Evolutionary conservation across 2,888 invertebrate genomes (phyloP), one percentile per base, ranked within the genome.

Genomic region (Pammene fasciana): DNA sequence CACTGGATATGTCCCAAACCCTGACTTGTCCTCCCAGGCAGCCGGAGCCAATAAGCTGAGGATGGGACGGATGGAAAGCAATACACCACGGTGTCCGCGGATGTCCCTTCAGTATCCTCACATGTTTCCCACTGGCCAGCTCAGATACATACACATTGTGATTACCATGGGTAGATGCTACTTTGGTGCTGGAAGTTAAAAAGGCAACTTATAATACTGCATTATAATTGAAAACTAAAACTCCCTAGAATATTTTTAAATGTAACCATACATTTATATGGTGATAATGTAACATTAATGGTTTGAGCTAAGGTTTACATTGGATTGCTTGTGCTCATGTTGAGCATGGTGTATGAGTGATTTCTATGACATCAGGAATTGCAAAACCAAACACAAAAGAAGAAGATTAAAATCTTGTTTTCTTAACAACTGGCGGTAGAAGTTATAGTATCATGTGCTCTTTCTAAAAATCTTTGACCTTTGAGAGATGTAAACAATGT

Each of bases 71-170:
- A 89, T 97, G 97, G 86, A 97, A 98, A 52, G 97, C 96, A 62
- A 97, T 95, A 80, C 97, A 97, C 98, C 98, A 98, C 0, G 97
- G 97, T 13, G 97, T 97, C 45, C 97, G 93, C 1, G 97, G 97
- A 87, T 98, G 97, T 0, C 97, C 97, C 46, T 94, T 94, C 65
- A 97, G 86, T 48, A 96, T 96, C 76, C 95, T 94, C 34, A 96
- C 94, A 81, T 96, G 96, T 82, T 95, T 96, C 0, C 97, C 97
- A 77, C 94, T 96, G 18, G 94, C 94, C 50, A 97, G 86, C 81
- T 97, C 96, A 14, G 96, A 96, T 38, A 98, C 95, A 84, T 97
- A 96, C 43, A 98, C 95, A 84, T 96, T 96, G 83, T 97, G 97
- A 86, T 98, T 97, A 18, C 97, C 97, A 90, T 98, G 97, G 0